phyloP scores from a whole-genome alignment of 2,797 vertebrate genomes.

The Coracias cyanogaster region DNA sequence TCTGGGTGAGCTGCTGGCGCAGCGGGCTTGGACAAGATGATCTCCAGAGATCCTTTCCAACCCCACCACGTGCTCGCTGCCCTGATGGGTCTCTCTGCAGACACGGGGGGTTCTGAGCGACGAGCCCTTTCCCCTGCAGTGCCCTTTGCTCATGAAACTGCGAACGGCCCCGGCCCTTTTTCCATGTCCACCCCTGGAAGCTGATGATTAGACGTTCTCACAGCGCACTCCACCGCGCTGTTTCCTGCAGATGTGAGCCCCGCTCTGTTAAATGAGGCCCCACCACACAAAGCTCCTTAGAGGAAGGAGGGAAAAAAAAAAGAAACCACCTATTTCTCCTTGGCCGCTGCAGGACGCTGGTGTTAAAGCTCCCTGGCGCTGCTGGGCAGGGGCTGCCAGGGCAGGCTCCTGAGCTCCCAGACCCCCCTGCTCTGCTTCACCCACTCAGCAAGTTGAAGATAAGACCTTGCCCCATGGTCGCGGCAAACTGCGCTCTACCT shows the following conservation, averaged over 20 bases:
- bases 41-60: background rate
- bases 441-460: rapidly evolving
- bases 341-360: rapidly evolving
- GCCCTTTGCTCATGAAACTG: background rate
- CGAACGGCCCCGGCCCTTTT: background rate
- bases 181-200: background rate
- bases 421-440: rapidly evolving
- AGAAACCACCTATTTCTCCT: rapidly evolving
- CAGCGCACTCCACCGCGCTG: rapidly evolving
- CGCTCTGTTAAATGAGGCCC: background rate
- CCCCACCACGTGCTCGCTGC: background rate
- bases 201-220: background rate
- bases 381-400: rapidly evolving
- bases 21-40: background rate
- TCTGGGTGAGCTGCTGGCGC: background rate
- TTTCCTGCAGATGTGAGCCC: background rate
- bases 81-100: rapidly evolving
- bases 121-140: background rate
- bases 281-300: background rate
- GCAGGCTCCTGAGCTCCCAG: background rate
- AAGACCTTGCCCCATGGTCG: background rate
- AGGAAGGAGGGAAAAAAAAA: rapidly evolving
- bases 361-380: rapidly evolving
- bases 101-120: background rate
- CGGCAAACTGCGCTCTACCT: background rate